These are phyloP conservation scores for Melanotus villosus DNA, from an alignment of 2,888 invertebrate species.

Conservation along the genomic window DNA sequence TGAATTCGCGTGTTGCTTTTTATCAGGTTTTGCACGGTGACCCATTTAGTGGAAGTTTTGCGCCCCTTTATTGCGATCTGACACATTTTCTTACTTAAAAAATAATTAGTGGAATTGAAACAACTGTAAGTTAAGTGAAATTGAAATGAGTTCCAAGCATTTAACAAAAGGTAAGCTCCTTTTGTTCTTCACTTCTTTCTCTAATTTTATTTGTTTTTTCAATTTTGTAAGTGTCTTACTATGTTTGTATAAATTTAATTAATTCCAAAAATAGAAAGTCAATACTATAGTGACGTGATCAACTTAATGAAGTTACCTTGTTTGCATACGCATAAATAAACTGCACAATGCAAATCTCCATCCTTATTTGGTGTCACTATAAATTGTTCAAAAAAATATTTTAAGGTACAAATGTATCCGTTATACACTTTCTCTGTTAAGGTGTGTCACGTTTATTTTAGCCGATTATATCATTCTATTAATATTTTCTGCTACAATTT, in stretches of 20 bases:
- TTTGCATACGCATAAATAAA: background rate
- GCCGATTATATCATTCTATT: constrained; percentile 47
- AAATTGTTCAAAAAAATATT: background rate
- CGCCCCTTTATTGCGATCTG: background rate
- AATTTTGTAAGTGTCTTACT: no score
- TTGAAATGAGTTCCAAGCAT: constrained; percentile 55
- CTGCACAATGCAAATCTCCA: background rate
- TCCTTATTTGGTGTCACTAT: background rate
- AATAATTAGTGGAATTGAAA: no score
- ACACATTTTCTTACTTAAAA: no score
- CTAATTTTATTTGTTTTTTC: background rate
- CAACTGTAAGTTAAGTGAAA: no score
- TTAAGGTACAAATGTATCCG: background rate
- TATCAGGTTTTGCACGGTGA: constrained; percentile 14
- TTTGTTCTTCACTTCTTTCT: constrained; percentile 4
- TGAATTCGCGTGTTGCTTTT: background rate
- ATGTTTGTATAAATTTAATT: no score
- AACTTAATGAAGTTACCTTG: background rate
- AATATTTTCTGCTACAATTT: background rate
- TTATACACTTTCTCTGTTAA: background rate
- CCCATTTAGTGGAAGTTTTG: background rate
- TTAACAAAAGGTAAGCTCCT: constrained; percentile 54
- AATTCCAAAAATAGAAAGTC: constrained; percentile 44
- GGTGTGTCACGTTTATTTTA: constrained; percentile 41
- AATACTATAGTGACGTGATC: constrained; percentile 39